These are phyloP conservation scores for Gonioctena quinquepunctata DNA, from an alignment of 1,140 invertebrate genomes.

Conservation along the genomic window DNA sequence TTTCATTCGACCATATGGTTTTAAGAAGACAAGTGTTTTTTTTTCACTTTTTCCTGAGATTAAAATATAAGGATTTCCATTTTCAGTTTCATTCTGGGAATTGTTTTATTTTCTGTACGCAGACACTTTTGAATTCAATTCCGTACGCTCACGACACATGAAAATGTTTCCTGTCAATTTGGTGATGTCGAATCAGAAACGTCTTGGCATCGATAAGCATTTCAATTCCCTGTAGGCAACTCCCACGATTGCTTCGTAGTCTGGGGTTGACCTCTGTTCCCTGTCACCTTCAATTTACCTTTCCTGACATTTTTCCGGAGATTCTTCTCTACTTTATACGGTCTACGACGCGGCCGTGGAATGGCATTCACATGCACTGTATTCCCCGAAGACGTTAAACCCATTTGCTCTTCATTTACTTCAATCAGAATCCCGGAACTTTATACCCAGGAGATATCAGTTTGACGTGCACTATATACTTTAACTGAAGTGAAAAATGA, in stretches of 20 bases:
- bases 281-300: conserved; percentile 41
- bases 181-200: conserved; percentile 13
- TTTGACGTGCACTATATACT: conserved; percentile 44
- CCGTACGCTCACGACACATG: neutral
- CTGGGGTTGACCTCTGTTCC: conserved; percentile 37
- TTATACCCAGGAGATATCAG: conserved; percentile 51
- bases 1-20: too few species aligned
- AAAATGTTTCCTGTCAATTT: conserved; percentile 25
- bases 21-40: too few species aligned
- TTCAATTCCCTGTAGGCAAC: conserved; percentile 19
- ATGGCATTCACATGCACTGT: conserved; percentile 21
- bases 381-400: conserved; percentile 41
- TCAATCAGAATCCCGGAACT: conserved; percentile 49
- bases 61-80: too few species aligned
- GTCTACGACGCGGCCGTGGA: neutral
- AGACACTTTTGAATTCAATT: neutral
- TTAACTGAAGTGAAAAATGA: conserved; percentile 49
- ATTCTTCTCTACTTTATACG: neutral
- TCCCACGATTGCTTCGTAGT: conserved; percentile 29
- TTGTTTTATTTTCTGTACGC: too few species aligned
- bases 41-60: too few species aligned
- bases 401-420: conserved; percentile 52
- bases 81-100: too few species aligned
- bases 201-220: neutral
- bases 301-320: conserved; percentile 24